Conservation (phyloP, 1,140 invertebrate genomes). For the Antheraea mylitta region DNA sequence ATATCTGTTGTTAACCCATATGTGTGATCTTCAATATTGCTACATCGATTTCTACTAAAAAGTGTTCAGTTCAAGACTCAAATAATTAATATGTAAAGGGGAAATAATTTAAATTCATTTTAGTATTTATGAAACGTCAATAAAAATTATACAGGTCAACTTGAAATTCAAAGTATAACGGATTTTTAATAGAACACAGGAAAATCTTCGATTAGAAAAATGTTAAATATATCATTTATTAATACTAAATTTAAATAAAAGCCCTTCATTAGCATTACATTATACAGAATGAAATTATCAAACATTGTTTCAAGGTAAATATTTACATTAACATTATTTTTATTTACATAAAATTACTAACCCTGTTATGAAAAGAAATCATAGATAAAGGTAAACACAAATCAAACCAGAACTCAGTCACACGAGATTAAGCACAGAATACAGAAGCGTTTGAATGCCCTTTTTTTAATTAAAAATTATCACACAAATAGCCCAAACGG, state of each 20-base stretch:
- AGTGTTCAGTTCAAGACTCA: neutral
- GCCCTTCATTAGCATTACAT: neutral
- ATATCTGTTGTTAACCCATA: neutral
- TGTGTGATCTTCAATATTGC: neutral
- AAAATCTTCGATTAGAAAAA: neutral
- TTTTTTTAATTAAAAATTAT: neutral
- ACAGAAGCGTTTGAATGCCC: neutral
- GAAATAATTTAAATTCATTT: neutral
- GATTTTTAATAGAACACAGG: neutral
- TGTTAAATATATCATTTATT: neutral
- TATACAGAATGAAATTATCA: neutral
- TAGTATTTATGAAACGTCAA: neutral
- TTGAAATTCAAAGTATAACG: neutral
- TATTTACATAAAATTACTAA: neutral
- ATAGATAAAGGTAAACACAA: neutral
- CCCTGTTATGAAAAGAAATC: too few relatives aligned
- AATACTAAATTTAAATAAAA: neutral
- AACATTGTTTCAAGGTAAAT: neutral
- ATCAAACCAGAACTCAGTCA: neutral
- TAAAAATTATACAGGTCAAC: neutral
- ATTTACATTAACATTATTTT: neutral
- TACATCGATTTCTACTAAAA: neutral
- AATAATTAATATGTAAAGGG: neutral
- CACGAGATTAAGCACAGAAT: neutral
- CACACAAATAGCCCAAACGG: too few relatives aligned